phyloP scores from a whole-genome alignment of 2,113 vertebrate genomes.

The Xiphophorus hellerii region DNA sequence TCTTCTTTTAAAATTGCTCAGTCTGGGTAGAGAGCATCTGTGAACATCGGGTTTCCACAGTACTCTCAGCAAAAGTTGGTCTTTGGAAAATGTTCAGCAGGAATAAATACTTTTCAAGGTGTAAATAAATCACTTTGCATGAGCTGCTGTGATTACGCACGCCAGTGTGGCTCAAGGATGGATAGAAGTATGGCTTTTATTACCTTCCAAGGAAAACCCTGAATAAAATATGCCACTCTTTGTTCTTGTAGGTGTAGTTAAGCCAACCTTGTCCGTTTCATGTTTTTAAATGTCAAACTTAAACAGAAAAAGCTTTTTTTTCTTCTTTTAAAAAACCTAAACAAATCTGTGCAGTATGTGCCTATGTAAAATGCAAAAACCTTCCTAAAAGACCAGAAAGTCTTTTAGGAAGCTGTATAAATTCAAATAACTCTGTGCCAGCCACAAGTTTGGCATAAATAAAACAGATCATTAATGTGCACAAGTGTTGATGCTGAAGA shows the following conservation, averaged over 20 bases:
- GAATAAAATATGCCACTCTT: neutral
- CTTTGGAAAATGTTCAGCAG: neutral
- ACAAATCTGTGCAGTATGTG: too few relatives aligned
- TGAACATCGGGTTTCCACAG: too few relatives aligned
- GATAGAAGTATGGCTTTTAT: neutral
- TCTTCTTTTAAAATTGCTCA: too few relatives aligned
- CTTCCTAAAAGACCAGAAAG: slow-evolving; percentile 11
- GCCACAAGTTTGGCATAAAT: slow-evolving; percentile 44
- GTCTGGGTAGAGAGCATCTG: too few relatives aligned
- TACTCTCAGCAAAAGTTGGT: too few relatives aligned
- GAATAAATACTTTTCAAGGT: neutral
- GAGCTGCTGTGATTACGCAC: neutral
- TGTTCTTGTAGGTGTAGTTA: neutral
- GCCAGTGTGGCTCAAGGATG: neutral
- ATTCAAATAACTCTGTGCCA: slow-evolving; percentile 29
- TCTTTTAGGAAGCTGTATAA: neutral
- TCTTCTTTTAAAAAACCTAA: too few relatives aligned
- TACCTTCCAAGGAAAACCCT: neutral
- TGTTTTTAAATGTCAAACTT: neutral
- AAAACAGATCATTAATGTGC: slow-evolving; percentile 34
- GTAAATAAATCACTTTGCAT: neutral
- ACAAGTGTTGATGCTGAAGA: slow-evolving; percentile 33
- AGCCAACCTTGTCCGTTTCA: neutral
- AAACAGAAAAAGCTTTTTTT: too few relatives aligned
- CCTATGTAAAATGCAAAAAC: neutral